Evolutionary conservation across 2,888 invertebrate genomes (phyloP), one percentile per base, ranked within the genome.

Genomic region (Hymenopus coronatus): DNA sequence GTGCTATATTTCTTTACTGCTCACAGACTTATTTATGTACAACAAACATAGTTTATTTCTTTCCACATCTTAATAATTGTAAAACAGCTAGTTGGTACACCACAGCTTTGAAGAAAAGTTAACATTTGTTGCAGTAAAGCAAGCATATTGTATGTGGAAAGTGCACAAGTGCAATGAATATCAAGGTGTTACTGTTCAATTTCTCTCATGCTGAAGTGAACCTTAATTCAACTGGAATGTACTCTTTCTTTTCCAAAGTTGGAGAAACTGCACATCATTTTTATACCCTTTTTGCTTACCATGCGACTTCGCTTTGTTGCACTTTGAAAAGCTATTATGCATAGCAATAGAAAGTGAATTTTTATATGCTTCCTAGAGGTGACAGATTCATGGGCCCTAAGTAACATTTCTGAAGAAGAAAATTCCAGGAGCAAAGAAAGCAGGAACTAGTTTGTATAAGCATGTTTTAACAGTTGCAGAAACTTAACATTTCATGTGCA

Each of bases 371-470:
- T 82, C 82, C n/a, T 81, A 30, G 28, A 87, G 82, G 87, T 87
- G 87, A 87, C 87, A 87, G 87, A 87, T 85, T 85, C 85, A 85
- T 85, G 85, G 85, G 54, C 85, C 54, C 46, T 28, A 27, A 30
- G 82, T 70, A 87, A 33, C 33, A 87, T 85, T 54, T 70, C 28
- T 12, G 7, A 27, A 70, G 46, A 28, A 87, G 30, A 82, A 81
- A 87, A 87, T 87, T 87, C 30, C 20, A 82, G 87, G n/a, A 33
- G 81, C 28, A 87, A 82, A 82, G 30, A 82, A 87, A 82, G 84
- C 9, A 84, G 54, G 54, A 70, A 70, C 20, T 70, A 25, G 20
- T 70, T 20, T 2, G 4, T 70, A 20, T 70, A 70, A 70, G 54
- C 54, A 25, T 70, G 25, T 2, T 46, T 87, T 9, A n/a, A 70